Conservation (phyloP, 2,113 vertebrate species). For the Zingel zingel region DNA sequence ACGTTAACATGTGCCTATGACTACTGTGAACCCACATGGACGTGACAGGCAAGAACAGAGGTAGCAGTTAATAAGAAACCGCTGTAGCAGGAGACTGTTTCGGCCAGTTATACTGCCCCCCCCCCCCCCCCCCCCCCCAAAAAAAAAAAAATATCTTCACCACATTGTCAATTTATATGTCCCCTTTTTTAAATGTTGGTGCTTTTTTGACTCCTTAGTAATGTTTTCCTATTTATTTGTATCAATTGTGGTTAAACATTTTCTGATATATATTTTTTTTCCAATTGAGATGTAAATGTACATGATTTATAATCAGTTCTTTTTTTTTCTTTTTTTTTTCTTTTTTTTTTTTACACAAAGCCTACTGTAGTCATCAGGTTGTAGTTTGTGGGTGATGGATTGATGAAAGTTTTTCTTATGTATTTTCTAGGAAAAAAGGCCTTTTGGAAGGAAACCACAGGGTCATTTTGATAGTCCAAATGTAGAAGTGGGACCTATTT, state of each 20-base stretch:
- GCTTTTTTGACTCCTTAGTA: constrained; percentile 58
- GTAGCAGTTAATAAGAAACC: constrained; percentile 45
- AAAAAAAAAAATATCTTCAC: constrained; percentile 3
- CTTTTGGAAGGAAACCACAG: constrained; percentile 51
- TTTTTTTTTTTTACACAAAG: constrained; percentile 34
- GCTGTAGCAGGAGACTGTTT: constrained; percentile 60
- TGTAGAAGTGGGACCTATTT: constrained; percentile 27
- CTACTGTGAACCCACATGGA: constrained; percentile 61
- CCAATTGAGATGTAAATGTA: constrained; percentile 35
- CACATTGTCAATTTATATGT: constrained; percentile 18
- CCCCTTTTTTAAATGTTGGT: constrained; percentile 47
- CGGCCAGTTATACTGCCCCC: constrained; percentile 53
- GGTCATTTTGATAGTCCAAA: constrained; percentile 58
- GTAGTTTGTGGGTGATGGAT: constrained; percentile 27
- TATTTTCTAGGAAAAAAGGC: constrained; percentile 45
- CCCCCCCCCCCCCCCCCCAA: background rate
- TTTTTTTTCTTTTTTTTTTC: constrained; percentile 23
- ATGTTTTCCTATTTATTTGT: constrained; percentile 57
- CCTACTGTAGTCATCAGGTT: background rate
- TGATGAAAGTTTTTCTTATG: constrained; percentile 52
- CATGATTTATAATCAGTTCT: constrained; percentile 43
- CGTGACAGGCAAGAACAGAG: constrained; percentile 37
- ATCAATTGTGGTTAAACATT: constrained; percentile 19
- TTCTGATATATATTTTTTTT: constrained; percentile 32
- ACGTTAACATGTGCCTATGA: constrained; percentile 66